phyloP scores from a whole-genome alignment of 2,113 vertebrate genomes.

The Rhagologus leucostigma region DNA sequence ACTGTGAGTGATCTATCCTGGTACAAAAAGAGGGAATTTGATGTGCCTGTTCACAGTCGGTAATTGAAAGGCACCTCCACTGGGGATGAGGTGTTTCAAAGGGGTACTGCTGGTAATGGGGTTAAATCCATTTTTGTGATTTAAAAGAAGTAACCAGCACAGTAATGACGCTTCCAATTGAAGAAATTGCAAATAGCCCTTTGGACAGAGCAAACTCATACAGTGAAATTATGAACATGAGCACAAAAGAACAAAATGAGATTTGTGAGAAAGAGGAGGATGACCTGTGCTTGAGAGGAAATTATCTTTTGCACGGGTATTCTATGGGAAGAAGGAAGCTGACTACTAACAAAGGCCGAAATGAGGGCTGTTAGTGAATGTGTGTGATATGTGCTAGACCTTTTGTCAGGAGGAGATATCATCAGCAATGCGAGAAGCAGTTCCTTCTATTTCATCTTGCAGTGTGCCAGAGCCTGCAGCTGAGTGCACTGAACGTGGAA shows the following conservation, averaged over 20 bases:
- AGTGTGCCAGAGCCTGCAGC: not conserved
- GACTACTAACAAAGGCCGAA: not conserved
- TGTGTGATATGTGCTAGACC: not conserved
- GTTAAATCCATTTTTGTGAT: conserved; percentile 6
- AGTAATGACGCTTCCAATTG: not conserved
- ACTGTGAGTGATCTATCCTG: not conserved
- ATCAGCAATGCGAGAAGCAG: not conserved
- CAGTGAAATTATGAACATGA: not conserved
- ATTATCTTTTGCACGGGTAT: not conserved
- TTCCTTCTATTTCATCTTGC: not conserved
- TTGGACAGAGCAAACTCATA: not conserved
- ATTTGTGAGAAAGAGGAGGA: not conserved
- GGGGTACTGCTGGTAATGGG: not conserved
- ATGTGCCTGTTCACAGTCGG: not conserved
- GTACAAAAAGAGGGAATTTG: not conserved
- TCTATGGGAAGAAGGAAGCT: not conserved
- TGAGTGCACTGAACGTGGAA: not conserved
- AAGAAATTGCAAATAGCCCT: not conserved
- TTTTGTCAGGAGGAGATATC: not conserved
- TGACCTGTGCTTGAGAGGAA: not conserved
- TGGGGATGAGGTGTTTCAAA: not conserved
- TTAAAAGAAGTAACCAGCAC: not conserved
- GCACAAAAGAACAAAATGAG: not conserved
- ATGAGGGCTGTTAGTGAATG: not conserved
- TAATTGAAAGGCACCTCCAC: not conserved